Conservation (phyloP, 2,797 vertebrate species). For the Odontamblyopus rebecca region DNA sequence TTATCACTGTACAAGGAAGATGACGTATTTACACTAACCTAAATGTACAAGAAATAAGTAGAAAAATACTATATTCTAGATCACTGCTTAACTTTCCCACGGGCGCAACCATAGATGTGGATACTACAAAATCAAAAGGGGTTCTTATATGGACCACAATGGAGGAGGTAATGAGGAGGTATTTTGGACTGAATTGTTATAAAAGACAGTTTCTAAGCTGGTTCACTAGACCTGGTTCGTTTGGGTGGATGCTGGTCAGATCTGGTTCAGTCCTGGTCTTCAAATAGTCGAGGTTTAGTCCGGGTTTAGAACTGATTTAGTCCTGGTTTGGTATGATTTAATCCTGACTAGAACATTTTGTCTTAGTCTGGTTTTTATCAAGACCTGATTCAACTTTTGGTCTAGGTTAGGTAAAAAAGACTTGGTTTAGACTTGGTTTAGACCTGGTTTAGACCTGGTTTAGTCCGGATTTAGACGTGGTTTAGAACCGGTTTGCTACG, state of each 20-base stretch:
- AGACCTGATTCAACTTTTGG: too few relatives aligned
- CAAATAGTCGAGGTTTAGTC: background rate
- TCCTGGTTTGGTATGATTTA: background rate
- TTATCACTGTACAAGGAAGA: constrained; percentile 54
- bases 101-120: background rate
- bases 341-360: background rate
- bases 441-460: too few relatives aligned
- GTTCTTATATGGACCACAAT: background rate
- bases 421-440: too few relatives aligned
- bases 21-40: constrained; percentile 39
- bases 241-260: background rate
- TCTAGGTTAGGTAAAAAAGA: too few relatives aligned
- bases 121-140: background rate
- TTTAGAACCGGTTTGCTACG: background rate
- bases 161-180: background rate
- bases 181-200: background rate
- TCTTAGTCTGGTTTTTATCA: too few relatives aligned
- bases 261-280: background rate
- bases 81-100: constrained; percentile 32
- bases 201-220: background rate
- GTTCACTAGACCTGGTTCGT: background rate
- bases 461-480: too few relatives aligned
- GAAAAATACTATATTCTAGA: background rate
- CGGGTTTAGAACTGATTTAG: background rate
- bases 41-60: constrained; percentile 5